Evolutionary conservation across 2,888 invertebrate genomes (phyloP).

Genomic region (Tenodera sinensis): DNA sequence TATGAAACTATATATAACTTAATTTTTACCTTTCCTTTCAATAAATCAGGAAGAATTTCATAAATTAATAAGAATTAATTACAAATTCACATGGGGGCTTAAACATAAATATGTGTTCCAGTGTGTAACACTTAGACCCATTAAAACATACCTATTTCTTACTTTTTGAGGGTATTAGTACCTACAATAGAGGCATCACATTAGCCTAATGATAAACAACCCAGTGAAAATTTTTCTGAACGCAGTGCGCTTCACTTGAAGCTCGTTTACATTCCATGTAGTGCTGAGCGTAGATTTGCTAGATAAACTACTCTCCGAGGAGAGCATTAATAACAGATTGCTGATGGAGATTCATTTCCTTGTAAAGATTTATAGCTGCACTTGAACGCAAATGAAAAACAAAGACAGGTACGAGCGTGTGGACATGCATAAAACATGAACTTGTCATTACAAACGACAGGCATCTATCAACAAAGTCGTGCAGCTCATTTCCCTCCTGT

Average conservation of each 20-base stretch:
- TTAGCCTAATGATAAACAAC: no score
- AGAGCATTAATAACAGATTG: background rate
- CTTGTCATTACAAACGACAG: background rate
- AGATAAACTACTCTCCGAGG: background rate
- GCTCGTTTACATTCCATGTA: background rate
- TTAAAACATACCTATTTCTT: no score
- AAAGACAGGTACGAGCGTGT: background rate
- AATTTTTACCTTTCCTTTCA: no score
- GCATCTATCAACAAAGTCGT: background rate
- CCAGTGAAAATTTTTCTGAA: no score
- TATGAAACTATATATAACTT: no score
- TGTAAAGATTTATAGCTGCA: background rate
- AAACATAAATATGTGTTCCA: no score
- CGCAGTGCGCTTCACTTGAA: background rate
- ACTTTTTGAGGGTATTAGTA: no score
- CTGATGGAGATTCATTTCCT: background rate
- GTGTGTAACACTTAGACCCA: no score
- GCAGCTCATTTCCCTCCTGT: background rate
- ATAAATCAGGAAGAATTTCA: no score
- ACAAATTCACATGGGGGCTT: no score
- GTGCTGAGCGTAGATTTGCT: background rate
- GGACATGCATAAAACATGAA: background rate
- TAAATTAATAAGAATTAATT: no score
- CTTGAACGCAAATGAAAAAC: background rate
- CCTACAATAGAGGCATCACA: no score